Evolutionary conservation across 53 echinoderm and acorn worm species (phyloP).

Genomic region (Holothuria leucospilota): DNA sequence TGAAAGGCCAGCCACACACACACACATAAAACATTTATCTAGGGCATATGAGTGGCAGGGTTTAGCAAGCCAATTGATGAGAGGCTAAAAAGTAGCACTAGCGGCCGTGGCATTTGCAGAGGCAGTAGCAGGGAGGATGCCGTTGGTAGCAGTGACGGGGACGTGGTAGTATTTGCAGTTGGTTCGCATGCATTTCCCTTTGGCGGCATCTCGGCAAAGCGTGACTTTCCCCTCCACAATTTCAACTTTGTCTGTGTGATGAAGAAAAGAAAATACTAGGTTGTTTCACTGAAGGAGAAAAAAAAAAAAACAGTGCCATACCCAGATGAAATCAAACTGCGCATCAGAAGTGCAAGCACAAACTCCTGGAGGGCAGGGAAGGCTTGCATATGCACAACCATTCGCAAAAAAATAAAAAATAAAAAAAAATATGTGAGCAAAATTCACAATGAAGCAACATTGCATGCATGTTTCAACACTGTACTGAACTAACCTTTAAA

Average conservation of each 20-base stretch:
- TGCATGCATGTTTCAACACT: too few relatives aligned
- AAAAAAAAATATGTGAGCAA: too few relatives aligned
- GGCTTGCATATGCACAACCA: slow-evolving; percentile 14
- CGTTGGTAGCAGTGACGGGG: slow-evolving; percentile 63
- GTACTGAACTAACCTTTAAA: too few relatives aligned
- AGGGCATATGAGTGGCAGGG: slow-evolving; percentile 49
- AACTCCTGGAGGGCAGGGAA: slow-evolving; percentile 26
- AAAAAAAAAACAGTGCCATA: not conserved
- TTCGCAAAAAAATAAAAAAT: too few relatives aligned
- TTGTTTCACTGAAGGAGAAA: slow-evolving; percentile 6
- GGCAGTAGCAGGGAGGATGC: slow-evolving; percentile 50
- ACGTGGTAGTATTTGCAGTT: slow-evolving; percentile 99
- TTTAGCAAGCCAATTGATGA: slow-evolving; percentile 58
- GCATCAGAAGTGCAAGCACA: slow-evolving; percentile 31
- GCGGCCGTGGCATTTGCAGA: slow-evolving; percentile 47
- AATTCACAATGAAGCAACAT: too few relatives aligned
- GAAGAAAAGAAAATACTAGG: slow-evolving; percentile 56
- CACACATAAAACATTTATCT: slow-evolving; percentile 35
- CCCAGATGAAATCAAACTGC: not conserved
- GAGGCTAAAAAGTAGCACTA: slow-evolving; percentile 36
- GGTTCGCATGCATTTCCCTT: slow-evolving; percentile 99
- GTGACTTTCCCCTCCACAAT: slow-evolving; percentile 99
- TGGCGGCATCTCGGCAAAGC: slow-evolving; percentile 96
- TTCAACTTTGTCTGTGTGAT: slow-evolving; percentile 94
- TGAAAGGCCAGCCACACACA: slow-evolving; percentile 28